A percentile compares a stretch with the other conserved stretches of the same genome.
phyloP scores from a whole-genome alignment of 2,797 vertebrate genomes.

The Myotis daubentonii region DNA sequence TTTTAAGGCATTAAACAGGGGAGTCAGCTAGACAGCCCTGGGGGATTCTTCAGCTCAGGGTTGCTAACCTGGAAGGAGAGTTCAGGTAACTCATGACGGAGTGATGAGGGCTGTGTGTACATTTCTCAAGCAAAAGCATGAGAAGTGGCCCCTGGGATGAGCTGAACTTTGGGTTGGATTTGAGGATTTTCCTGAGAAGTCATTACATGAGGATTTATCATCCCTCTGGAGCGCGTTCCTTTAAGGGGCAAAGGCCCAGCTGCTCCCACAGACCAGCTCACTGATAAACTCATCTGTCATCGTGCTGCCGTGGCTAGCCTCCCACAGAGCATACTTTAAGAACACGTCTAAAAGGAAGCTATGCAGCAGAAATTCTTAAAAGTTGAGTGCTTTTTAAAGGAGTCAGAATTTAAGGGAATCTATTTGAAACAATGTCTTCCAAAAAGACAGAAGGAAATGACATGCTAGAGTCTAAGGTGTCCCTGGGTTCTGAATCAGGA shows the following conservation, averaged over 20 bases:
- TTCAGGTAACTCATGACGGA: not conserved
- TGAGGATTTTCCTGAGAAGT: conserved; percentile 42
- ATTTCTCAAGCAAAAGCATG: not conserved
- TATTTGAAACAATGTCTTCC: not conserved
- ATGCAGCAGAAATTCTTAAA: not conserved
- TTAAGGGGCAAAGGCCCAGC: not conserved
- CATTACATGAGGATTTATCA: not conserved
- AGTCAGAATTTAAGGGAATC: not conserved
- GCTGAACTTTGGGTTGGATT: conserved; percentile 39
- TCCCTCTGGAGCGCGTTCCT: not conserved
- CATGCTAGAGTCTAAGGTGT: not conserved
- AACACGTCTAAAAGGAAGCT: not conserved
- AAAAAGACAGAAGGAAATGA: not conserved
- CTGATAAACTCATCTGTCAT: not conserved
- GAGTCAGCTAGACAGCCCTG: not conserved
- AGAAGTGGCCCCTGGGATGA: not conserved
- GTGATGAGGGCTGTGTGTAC: not conserved
- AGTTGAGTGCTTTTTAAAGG: conserved; percentile 2
- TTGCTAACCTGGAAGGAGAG: not conserved
- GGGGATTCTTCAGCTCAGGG: too few species aligned
- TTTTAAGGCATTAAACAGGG: not conserved
- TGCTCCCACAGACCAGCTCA: not conserved
- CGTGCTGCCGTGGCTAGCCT: not conserved
- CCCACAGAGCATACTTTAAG: not conserved
- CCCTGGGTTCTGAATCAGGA: not conserved